These are phyloP conservation scores for Nasonia vitripennis DNA, from an alignment of 1,140 invertebrate species.

Conservation along the genomic window DNA sequence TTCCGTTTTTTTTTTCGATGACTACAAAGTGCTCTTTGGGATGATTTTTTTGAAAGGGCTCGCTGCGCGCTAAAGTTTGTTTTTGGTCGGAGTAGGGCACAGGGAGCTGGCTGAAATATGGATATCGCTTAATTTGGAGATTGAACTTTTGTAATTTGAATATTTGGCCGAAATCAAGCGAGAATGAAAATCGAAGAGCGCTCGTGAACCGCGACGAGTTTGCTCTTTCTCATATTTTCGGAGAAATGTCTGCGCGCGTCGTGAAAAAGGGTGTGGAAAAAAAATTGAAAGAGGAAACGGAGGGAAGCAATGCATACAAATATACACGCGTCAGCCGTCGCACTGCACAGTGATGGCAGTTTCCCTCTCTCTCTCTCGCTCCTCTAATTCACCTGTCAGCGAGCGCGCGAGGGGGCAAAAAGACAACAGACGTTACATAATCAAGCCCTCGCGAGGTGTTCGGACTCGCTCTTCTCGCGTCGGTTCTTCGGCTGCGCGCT, in stretches of 20 bases:
- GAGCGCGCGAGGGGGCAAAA: neutral
- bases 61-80: neutral
- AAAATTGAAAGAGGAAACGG: neutral
- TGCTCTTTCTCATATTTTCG: neutral
- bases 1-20: neutral
- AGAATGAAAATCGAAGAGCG: neutral
- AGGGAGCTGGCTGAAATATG: neutral
- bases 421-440: constrained; percentile 45
- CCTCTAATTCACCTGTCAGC: constrained; percentile 43
- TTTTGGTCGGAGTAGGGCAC: neutral
- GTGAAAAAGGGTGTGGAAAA: neutral
- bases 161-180: neutral
- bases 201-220: too few relatives aligned
- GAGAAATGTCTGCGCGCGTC: neutral
- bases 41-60: neutral
- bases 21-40: neutral
- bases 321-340: neutral
- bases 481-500: neutral
- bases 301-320: neutral
- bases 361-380: neutral
- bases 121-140: neutral
- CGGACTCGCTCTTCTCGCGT: neutral
- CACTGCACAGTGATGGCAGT: neutral
- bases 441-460: constrained; percentile 10
- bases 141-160: neutral